Conservation (phyloP, 2,888 invertebrate genomes). For the Linnaemya tessellans region DNA sequence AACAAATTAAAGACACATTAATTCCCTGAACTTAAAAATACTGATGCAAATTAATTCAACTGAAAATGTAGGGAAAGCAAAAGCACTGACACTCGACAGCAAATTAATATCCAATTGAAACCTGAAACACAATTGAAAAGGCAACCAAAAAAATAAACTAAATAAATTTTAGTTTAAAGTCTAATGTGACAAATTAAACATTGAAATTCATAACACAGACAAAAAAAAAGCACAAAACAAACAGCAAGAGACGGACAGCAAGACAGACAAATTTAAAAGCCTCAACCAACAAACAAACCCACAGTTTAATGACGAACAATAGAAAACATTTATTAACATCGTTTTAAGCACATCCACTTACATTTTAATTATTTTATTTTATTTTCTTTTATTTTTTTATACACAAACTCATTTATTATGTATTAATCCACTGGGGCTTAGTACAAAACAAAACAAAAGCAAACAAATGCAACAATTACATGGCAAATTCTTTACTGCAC, state of each 20-base stretch:
- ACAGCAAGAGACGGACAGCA: not conserved
- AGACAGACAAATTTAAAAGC: not conserved
- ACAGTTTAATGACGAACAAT: not conserved
- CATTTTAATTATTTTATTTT: constrained; percentile 37
- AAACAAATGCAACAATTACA: constrained; percentile 44
- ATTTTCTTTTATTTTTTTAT: not conserved
- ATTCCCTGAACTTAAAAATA: constrained; percentile 20
- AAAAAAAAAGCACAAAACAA: not conserved
- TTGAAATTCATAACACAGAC: constrained; percentile 38
- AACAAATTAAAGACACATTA: constrained; percentile 18
- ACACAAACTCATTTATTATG: constrained; percentile 11
- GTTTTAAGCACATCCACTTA: constrained; percentile 1
- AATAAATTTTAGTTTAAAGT: constrained; percentile 17
- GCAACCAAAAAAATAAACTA: not conserved
- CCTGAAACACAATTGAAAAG: constrained; percentile 4
- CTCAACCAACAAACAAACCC: not conserved
- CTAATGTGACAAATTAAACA: constrained; percentile 41
- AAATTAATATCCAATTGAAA: constrained; percentile 38
- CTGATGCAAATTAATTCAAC: not conserved
- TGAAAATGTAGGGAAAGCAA: not conserved
- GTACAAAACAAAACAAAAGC: constrained; percentile 19
- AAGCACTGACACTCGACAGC: constrained; percentile 34
- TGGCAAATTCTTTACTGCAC: constrained; percentile 36
- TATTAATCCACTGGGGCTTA: constrained; percentile 15
- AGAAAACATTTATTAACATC: constrained; percentile 19